Base-by-base conservation (phyloP, 2,113 vertebrate genomes). In the Synodontis membranacea region DNA sequence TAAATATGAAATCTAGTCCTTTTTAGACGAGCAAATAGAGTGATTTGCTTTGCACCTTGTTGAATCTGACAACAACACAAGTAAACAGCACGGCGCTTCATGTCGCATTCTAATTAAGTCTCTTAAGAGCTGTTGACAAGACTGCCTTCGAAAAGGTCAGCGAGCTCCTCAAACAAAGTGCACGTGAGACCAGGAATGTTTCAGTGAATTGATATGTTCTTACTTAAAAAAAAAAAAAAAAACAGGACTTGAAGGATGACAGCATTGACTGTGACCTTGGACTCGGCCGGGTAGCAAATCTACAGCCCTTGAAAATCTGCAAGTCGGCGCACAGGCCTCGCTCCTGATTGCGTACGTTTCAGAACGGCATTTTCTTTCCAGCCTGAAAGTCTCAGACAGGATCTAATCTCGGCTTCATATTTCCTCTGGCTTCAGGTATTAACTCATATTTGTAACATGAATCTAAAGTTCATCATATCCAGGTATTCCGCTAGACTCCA, bases 121-220 rank as follows among this genome's bases (percentile, higher is more conserved):
- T 80, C 78, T 80, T 80, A 25, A 58, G 58, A 64, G 80, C 80
- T 48, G 39, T 82, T 46, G 80, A 82, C 80, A 31, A 62, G 58
- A 6, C 28, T 64, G 39, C 42, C 37, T 48, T 2, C 4, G 31
- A 46, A 82, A 82, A 64, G 80, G 80, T 62, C 80, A 82, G 37
- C n/a, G 11, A 82, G 80, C 78, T 42, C 52, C 42, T 80, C 78
- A 80, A 28, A 58, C 54, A 58, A 39, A 80, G 78, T 12, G 34
- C 34, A 80, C 1, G n/a, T 58, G 52, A 58, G 34, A 28, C 10
- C 52, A 42, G 34, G 19, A 79, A 28, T 19, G 19, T 31, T 37
- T 54, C 21, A 23, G 11, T 6, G 37, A 39, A 58, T 17, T 17
- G 34, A 56, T 39, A 4, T 11, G 5, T 58, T 39, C 52, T 25